Evolutionary conservation across 2,888 invertebrate species (phyloP), one percentile per base, ranked within the genome.

Genomic region (Chrysolina oricalcia): DNA sequence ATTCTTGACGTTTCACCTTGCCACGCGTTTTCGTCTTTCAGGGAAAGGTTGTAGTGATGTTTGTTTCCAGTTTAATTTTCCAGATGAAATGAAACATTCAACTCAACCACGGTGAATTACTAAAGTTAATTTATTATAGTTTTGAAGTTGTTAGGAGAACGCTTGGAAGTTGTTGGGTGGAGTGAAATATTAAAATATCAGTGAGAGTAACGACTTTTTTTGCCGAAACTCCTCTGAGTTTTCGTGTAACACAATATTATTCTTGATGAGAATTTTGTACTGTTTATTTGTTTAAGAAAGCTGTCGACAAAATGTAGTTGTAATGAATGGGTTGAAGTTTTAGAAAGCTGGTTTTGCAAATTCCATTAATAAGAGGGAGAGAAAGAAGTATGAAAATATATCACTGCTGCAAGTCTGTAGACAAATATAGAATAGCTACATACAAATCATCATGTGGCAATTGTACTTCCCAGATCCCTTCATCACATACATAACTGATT

Each of bases 1-100:
- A 17, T 50, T 50, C 17, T 17, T 15, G 17, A 10, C 50, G 50
- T 50, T 19, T 50, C 50, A 59, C 35, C 9, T 59, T 35, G n/a
- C 46, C 9, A 65, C 5, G 46, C 41, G 17, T 53, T 68, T 43
- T 46, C 53, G 27, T 69, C 69, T 64, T 69, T 69, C 56, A 53
- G 19, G 62, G 73, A 8, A 64, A 74, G 59, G 59, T 74, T 71
- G 67, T 70, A 70, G 41, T 62, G 74, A 74, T 71, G 72, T 76
- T 76, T 76, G 73, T 76, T 76, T 73, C 53, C 62, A 73, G 70
- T 76, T 76, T 76, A 70, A 73, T 76, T 73, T 76, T 73, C 73
- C 70, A 73, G 76, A 65, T 50, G 67, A 43, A 62, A 70, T 62
- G 21, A 15, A 53, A 56, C 46, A 70, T 73, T 67, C 48, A 67